A percentile compares a stretch with the other conserved stretches of the same genome.
phyloP scores from a whole-genome alignment of 2,113 vertebrate species.

The Furnarius figulus region DNA sequence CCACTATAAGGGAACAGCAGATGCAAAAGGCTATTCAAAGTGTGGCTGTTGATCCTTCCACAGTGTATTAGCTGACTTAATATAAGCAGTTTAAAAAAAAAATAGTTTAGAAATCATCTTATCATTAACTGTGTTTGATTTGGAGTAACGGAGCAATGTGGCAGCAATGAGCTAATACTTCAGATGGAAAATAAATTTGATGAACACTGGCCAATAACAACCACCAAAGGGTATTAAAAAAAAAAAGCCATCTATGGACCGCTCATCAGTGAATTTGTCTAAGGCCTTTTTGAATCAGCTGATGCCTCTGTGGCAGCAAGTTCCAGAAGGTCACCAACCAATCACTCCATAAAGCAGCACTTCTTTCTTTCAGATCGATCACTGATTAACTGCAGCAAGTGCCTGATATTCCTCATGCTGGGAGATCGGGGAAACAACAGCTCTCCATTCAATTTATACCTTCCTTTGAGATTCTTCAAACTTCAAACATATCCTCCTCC shows the following conservation, averaged over 20 bases:
- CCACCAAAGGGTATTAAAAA: neutral
- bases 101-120: neutral
- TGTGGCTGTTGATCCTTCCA: neutral
- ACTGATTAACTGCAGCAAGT: slow-evolving; percentile 1
- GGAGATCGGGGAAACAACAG: neutral
- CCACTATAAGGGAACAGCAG: neutral
- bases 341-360: neutral
- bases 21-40: neutral
- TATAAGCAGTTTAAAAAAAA: neutral
- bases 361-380: rapidly evolving
- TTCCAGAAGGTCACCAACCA: neutral
- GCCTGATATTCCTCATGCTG: neutral
- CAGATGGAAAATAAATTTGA: neutral
- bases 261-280: neutral
- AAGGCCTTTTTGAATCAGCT: neutral
- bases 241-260: neutral
- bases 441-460: neutral
- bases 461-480: neutral
- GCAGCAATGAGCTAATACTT: neutral
- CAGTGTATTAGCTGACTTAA: neutral
- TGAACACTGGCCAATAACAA: neutral
- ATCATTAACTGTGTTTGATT: neutral
- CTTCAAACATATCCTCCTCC: neutral
- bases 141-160: neutral
- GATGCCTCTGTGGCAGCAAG: neutral